Conservation (phyloP, 2,888 invertebrate genomes). For the Cheilosia impressa region DNA sequence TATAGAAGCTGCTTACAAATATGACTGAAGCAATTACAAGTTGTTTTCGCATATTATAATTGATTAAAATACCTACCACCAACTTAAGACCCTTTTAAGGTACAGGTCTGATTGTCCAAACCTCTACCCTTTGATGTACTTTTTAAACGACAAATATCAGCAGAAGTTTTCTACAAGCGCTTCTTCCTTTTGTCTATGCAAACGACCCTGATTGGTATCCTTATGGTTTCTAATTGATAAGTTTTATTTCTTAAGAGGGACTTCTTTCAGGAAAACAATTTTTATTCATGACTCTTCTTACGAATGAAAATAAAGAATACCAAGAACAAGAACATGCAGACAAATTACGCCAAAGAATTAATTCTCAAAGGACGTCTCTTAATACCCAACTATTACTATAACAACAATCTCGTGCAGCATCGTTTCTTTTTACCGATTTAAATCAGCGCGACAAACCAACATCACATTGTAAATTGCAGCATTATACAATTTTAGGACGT, state of each 20-base stretch:
- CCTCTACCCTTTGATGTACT: too few relatives aligned
- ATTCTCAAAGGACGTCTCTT: neutral
- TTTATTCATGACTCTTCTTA: neutral
- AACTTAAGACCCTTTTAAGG: too few relatives aligned
- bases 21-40: too few relatives aligned
- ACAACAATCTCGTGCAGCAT: slow-evolving; percentile 22
- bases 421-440: slow-evolving; percentile 13
- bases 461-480: slow-evolving; percentile 22
- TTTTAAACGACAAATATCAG: too few relatives aligned
- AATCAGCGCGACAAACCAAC: slow-evolving; percentile 38
- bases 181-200: too few relatives aligned
- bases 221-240: slow-evolving; percentile 1
- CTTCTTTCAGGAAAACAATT: neutral
- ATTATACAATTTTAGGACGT: slow-evolving; percentile 16
- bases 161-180: too few relatives aligned
- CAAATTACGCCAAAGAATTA: slow-evolving; percentile 7
- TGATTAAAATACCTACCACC: too few relatives aligned
- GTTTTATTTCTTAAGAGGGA: neutral
- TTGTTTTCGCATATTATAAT: too few relatives aligned
- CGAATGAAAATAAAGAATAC: neutral
- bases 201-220: neutral
- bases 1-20: too few relatives aligned
- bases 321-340: neutral
- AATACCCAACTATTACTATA: slow-evolving; percentile 18
- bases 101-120: too few relatives aligned